Base-by-base conservation (phyloP, 2,888 invertebrate genomes). In the Bellardia bayeri region DNA sequence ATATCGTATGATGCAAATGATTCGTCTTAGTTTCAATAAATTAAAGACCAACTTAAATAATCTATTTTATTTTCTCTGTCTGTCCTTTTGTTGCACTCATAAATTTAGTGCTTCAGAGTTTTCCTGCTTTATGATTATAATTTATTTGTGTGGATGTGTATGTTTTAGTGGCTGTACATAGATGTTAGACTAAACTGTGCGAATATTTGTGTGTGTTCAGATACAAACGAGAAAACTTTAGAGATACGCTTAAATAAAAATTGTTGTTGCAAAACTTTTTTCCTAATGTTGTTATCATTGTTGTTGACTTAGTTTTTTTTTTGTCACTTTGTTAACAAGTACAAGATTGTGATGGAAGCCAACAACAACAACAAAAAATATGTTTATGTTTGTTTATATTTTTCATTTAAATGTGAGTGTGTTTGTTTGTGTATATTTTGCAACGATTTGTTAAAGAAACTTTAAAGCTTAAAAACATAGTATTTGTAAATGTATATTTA, bases 271-370 rank as follows among this genome's bases (percentile, higher is more conserved):
- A 11, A 63, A 85, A 85, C 16, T 72, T 84, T 75, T 75, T 58
- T 58, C 14, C 61, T 23, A n/a, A 56, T 82, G 74, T 68, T 85
- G 51, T 66, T 74, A 16, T 54, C 33, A 49, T 30, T 78, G 54
- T 33, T 81, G 69, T 80, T 56, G 56, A 37, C 37, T 69, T 71
- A n/a, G 4, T 56, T 81, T 51, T 68, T 63, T 69, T 79, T 69
- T 81, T 80, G 81, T 74, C 85, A 82, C 69, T 82, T 74, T 85
- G 85, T 85, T 85, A 85, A 87, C 85, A 85, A 82, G 42, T 58
- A 71, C 23, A 63, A 69, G 80, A 69, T 75, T 69, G 69, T 81
- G 69, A 69, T 71, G 45, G 85, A 56, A 75, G 56, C 64, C 64
- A 71, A 61, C 16, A 79, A 54, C n/a, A 82, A 16, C 23, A 74